Evolutionary conservation across 1,140 invertebrate species (phyloP), one percentile per base, ranked within the genome.

Genomic region (Drosophila mauritiana): DNA sequence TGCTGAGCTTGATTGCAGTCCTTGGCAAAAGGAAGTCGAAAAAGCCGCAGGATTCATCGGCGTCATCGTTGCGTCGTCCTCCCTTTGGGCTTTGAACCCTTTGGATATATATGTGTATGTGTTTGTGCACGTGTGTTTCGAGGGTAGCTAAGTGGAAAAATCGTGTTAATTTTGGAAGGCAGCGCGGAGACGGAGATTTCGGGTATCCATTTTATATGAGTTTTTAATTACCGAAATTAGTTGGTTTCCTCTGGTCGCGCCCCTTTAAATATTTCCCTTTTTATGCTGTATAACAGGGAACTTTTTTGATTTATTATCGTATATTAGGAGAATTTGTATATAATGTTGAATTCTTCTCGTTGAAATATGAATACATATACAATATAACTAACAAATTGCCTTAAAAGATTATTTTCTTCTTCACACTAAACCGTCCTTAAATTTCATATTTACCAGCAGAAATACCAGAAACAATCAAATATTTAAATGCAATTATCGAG

Each of bases 191-290:
- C 58, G 70, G 70, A 68, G 62, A 59, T 78, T 74, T 85, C 56
- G 61, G 61, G 80, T 89, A 73, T 69, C 80, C 83, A 80, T 83
- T 76, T 75, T 90, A 83, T 91, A 91, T 89, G 86, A 90, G 80
- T 90, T 91, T 91, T 89, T 91, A 91, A 91, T 91, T 91, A 91
- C 83, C 55, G 70, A 91, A 91, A 88, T 91, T 91, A 81, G 88
- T 76, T 73, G 42, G 51, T 59, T 80, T 77, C 78, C 72, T 73
- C 34, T 36, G 12, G 15, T 55, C 11, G n/a, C 48, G n/a, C 11
- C 17, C 59, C 25, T 42, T 48, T 49, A 52, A 17, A 6, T 39
- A 52, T 48, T 11, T 64, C 4, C 0, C 45, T 6, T 39, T 40
- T 55, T 17, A 25, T 25, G 6, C 7, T n/a, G 5, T 42, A 5